Base-by-base conservation (phyloP, 2,113 vertebrate species). In the Holacanthus passer region DNA sequence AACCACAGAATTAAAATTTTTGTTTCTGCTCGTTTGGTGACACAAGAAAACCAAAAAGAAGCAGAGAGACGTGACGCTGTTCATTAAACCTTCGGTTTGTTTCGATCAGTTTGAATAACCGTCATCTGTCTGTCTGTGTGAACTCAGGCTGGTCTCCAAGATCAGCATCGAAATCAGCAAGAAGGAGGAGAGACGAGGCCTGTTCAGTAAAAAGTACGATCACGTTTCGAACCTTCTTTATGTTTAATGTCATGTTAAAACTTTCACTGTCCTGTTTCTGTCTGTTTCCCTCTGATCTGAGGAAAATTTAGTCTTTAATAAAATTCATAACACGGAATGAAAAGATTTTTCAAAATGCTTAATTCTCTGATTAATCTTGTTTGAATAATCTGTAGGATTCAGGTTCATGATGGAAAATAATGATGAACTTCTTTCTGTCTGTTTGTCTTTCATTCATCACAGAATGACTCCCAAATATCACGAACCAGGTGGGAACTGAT, bases 131-230 rank as follows among this genome's bases (percentile, higher is more conserved):
- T 45, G 7, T 47, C 4, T 12, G 11, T 81, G 74, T 63, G 11
- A 79, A 85, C 74, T 24, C 64, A 99, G 98, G 81, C 91, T 98
- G 60, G 88, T 99, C 84, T 96, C 95, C 29, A 98, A 96, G 87
- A 85, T 98, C 90, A 96, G 96, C 86, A 93, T 90, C 82, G 97
- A 98, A 45, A 98, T 99, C 90, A 96, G 95, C 85, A 96, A 93
- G 88, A 97, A 97, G 22, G 96, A 97, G 83, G 96, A 96, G 75
- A 96, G 87, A 62, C 92, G 91, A 41, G 93, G 95, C 63, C 90
- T 97, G 29, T 96, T 98, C 50, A 56, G 84, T 4, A 96, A 94
- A 81, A 96, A 94, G 97, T 97, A 87, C 70, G 35, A 7, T 8
- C 35, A 37, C 10, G 11, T 53, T 53, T 47, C 16, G 17, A 47